These are phyloP conservation scores for Ametastegia equiseti DNA, from an alignment of 2,888 invertebrate species.

Conservation along the genomic window DNA sequence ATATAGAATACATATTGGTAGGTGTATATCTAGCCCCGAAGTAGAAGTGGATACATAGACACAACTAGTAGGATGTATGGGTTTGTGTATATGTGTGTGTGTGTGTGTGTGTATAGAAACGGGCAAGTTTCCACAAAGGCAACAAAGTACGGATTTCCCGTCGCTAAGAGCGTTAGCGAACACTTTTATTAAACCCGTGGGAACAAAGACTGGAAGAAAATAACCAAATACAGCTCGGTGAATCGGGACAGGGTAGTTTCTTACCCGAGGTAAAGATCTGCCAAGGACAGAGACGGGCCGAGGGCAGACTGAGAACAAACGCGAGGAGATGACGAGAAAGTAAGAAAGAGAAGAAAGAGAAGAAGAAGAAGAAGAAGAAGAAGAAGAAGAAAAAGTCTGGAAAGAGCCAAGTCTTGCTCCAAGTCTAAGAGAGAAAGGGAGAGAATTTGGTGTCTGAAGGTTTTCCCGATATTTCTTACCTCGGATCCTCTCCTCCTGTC, in stretches of 20 bases:
- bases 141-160: conserved; percentile 61
- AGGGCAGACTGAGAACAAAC: conserved; percentile 30
- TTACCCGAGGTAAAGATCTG: conserved; percentile 46
- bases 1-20: background rate
- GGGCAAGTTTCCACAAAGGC: conserved; percentile 36
- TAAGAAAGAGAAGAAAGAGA: conserved; percentile 30
- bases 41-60: background rate
- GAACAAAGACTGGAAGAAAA: conserved; percentile 46
- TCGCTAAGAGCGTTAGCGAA: conserved; percentile 43
- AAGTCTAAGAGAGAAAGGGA: conserved; percentile 12
- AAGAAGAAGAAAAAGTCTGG: conserved; percentile 21
- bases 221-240: conserved; percentile 46
- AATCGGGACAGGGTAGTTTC: conserved; percentile 45
- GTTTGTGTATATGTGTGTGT: conserved; percentile 19
- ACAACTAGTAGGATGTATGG: background rate
- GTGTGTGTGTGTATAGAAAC: conserved; percentile 45
- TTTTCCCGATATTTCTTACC: conserved; percentile 44
- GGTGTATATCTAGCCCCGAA: background rate
- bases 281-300: conserved; percentile 29
- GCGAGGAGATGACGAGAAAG: conserved; percentile 44
- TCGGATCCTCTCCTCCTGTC: conserved; percentile 36
- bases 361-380: conserved; percentile 16
- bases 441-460: conserved; percentile 41
- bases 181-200: conserved; percentile 45
- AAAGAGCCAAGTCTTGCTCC: background rate